A percentile compares a stretch with the other conserved stretches of the same genome.
phyloP scores from a whole-genome alignment of 2,113 vertebrate genomes.

The Myotis davidii region DNA sequence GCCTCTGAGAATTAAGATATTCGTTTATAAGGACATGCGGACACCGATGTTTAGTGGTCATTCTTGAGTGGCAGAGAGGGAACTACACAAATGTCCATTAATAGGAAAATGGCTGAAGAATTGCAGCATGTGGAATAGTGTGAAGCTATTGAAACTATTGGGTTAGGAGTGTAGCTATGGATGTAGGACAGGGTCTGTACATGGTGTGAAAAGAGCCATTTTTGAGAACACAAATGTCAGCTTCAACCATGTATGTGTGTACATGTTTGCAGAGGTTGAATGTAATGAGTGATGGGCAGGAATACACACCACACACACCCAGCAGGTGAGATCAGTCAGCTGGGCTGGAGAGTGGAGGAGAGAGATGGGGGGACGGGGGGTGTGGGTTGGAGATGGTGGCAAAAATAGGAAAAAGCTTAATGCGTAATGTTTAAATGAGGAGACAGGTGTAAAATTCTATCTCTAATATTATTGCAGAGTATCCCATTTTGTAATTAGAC shows the following conservation, averaged over 20 bases:
- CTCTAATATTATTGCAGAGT: background rate
- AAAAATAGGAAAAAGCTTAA: background rate
- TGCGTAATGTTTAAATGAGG: background rate
- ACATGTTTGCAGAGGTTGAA: background rate
- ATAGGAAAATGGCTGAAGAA: background rate
- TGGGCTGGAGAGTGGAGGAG: background rate
- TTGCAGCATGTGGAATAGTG: background rate
- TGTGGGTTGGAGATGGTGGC: background rate
- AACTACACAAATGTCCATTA: too few relatives aligned
- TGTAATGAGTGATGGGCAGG: too few relatives aligned
- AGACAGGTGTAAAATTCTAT: background rate
- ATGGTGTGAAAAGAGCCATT: background rate
- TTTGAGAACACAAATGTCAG: background rate
- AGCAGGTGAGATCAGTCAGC: background rate
- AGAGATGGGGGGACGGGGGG: too few relatives aligned
- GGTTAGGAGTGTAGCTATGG: background rate
- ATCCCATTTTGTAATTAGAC: background rate
- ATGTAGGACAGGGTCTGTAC: background rate
- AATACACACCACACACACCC: background rate
- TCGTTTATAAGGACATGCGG: background rate
- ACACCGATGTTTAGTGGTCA: background rate
- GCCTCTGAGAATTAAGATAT: background rate
- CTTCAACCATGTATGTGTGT: background rate
- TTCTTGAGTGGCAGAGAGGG: background rate
- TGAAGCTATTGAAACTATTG: background rate